These are phyloP conservation scores for Cephus cinctus DNA, from an alignment of 1,140 invertebrate genomes.

Conservation along the genomic window DNA sequence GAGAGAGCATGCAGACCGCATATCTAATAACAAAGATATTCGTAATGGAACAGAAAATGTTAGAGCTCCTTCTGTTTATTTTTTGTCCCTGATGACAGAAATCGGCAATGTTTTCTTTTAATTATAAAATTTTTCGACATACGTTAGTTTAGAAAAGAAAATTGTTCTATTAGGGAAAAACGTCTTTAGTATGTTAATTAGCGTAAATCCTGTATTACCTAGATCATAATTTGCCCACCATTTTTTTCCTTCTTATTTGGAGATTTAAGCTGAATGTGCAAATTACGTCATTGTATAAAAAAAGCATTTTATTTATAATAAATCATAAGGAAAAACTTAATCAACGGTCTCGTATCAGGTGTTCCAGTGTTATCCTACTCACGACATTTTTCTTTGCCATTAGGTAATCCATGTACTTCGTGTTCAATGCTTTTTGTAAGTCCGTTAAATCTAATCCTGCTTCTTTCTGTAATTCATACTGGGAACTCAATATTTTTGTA, in stretches of 20 bases:
- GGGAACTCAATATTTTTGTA: conserved; percentile 8
- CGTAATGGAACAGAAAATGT: no score
- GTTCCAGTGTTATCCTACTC: not conserved
- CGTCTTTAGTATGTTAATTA: not conserved
- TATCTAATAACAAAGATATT: no score
- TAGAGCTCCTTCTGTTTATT: no score
- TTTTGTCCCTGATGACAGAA: no score
- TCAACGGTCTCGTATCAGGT: no score
- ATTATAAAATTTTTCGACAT: not conserved
- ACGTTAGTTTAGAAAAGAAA: conserved; percentile 3
- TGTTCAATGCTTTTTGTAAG: conserved; percentile 23
- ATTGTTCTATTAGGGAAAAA: not conserved
- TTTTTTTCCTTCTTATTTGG: conserved; percentile 3
- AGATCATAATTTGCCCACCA: not conserved
- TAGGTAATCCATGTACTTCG: conserved; percentile 30
- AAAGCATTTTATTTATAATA: conserved; percentile 14
- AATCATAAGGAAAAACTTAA: not conserved
- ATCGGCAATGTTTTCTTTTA: no score
- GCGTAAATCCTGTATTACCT: not conserved
- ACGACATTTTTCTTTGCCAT: conserved; percentile 24
- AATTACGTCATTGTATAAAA: conserved; percentile 6
- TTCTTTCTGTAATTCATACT: conserved; percentile 17
- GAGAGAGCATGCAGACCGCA: no score
- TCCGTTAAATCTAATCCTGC: conserved; percentile 16
- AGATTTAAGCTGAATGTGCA: conserved; percentile 5